A percentile compares a stretch with the other conserved stretches of the same genome.
phyloP scores from a whole-genome alignment of 2,888 invertebrate species.

The Masnerella sp. region DNA sequence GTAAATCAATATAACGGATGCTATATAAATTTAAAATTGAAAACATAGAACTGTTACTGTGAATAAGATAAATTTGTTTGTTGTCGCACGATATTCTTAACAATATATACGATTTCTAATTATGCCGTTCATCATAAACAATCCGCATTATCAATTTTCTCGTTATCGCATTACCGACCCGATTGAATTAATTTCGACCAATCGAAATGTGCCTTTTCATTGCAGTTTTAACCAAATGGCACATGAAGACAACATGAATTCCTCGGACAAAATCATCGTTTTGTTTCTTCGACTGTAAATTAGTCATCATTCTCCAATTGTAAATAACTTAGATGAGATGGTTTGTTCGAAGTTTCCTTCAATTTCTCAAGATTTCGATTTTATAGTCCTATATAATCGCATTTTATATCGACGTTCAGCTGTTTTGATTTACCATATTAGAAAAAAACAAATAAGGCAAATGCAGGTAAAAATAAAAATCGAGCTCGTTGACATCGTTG shows the following conservation, averaged over 20 bases:
- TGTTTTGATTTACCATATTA: slow-evolving; percentile 10
- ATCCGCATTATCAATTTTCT: slow-evolving; percentile 12
- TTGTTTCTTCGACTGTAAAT: slow-evolving; percentile 55
- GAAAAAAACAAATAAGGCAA: background rate
- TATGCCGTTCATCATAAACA: slow-evolving; percentile 23
- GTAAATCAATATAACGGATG: slow-evolving; percentile 31
- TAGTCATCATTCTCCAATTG: slow-evolving; percentile 47
- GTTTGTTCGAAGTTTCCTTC: slow-evolving; percentile 22
- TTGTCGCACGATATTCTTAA: slow-evolving; percentile 42
- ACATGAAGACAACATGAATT: slow-evolving; percentile 24
- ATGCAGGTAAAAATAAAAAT: slow-evolving; percentile 6
- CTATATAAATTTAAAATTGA: slow-evolving; percentile 27
- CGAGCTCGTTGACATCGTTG: too few relatives aligned
- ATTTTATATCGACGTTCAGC: slow-evolving; percentile 40
- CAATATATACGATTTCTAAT: slow-evolving; percentile 31
- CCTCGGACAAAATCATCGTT: slow-evolving; percentile 39
- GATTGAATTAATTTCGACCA: slow-evolving; percentile 45
- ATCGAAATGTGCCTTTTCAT: slow-evolving; percentile 59
- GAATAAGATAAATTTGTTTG: slow-evolving; percentile 44
- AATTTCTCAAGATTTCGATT: slow-evolving; percentile 31
- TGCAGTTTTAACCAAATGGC: slow-evolving; percentile 48
- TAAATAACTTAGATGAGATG: slow-evolving; percentile 49
- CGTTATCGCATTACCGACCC: slow-evolving; percentile 15
- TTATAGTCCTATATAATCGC: slow-evolving; percentile 41
- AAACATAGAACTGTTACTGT: slow-evolving; percentile 39